These are phyloP conservation scores for Hanleya hanleyi DNA, from an alignment of 2,888 invertebrate species.

Conservation along the genomic window DNA sequence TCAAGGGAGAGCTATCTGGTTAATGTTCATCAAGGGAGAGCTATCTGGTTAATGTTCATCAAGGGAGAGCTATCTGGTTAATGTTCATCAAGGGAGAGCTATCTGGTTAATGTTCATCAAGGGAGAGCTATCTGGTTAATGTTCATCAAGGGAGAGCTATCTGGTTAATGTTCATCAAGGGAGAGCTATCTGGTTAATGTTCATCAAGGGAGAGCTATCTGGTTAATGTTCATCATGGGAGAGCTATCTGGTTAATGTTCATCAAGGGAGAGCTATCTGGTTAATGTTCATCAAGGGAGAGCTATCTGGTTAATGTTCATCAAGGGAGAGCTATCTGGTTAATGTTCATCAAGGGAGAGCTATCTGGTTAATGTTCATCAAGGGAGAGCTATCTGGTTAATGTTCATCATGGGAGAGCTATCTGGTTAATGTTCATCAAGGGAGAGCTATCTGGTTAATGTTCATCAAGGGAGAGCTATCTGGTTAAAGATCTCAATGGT, in stretches of 20 bases:
- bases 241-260: neutral
- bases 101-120: neutral
- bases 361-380: neutral
- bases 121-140: neutral
- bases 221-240: neutral
- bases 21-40: neutral
- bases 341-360: neutral
- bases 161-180: neutral
- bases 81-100: neutral
- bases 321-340: neutral
- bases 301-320: neutral
- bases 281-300: neutral
- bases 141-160: neutral
- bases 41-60: neutral
- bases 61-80: neutral
- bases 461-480: neutral
- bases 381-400: neutral
- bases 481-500: neutral
- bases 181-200: neutral
- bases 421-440: neutral
- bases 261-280: neutral
- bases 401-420: neutral
- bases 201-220: neutral
- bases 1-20: neutral
- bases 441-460: neutral